A percentile compares a stretch with the other conserved stretches of the same genome.
Evolutionary conservation across 1,140 invertebrate species (phyloP).

Genomic region (Tetragonula clypearis): DNA sequence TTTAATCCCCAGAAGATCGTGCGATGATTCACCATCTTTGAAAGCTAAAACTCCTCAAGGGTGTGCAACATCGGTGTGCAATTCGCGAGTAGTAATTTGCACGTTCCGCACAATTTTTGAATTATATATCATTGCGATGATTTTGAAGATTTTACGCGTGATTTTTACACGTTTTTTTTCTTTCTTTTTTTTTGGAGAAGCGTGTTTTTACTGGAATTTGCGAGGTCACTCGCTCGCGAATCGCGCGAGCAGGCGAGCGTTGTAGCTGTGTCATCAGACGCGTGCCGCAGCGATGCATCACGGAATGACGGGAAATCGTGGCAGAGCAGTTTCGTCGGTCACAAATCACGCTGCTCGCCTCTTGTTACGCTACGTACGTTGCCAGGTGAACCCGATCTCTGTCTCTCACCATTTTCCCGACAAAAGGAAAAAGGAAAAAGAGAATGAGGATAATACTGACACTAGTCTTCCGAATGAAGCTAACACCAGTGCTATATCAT

Average conservation of each 20-base stretch:
- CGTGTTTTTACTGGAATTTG: not conserved
- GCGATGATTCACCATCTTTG: not conserved
- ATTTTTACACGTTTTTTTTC: too few species aligned
- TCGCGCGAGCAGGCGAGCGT: not conserved
- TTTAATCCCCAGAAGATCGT: too few species aligned
- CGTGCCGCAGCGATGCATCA: slow-evolving; percentile 77
- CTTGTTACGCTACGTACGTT: slow-evolving; percentile 39
- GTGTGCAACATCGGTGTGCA: too few species aligned
- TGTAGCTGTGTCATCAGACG: slow-evolving; percentile 72
- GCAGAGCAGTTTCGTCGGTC: slow-evolving; percentile 65
- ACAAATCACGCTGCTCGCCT: slow-evolving; percentile 72
- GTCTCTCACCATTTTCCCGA: not conserved
- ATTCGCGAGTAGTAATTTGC: too few species aligned
- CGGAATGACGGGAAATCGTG: slow-evolving; percentile 71
- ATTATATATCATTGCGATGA: too few species aligned
- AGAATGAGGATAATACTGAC: not conserved
- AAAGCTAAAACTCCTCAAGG: not conserved
- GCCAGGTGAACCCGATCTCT: not conserved
- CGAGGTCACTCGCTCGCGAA: slow-evolving; percentile 1
- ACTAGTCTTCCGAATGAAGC: too few species aligned
- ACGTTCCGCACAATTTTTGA: too few species aligned
- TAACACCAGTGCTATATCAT: too few species aligned
- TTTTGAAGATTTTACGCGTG: too few species aligned
- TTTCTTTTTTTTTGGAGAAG: not conserved
- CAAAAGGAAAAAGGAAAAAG: not conserved